Evolutionary conservation across 2,888 invertebrate species (phyloP).

Genomic region (Acanthococcus lagerstroemiae): DNA sequence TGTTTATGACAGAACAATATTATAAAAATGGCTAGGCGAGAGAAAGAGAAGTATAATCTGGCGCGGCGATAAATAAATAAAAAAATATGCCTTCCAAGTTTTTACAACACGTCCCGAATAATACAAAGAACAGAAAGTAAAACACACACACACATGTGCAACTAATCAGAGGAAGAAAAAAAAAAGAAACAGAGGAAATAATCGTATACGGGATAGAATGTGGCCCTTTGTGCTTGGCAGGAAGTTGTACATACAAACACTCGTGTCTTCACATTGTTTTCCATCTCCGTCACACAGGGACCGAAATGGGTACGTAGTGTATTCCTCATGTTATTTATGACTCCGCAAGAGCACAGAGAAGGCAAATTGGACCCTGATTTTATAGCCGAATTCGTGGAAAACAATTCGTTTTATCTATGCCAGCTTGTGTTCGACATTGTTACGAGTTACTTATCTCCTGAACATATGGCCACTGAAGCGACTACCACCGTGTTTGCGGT

Average conservation of each 20-base stretch:
- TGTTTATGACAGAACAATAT: background rate
- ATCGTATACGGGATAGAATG: conserved; percentile 7
- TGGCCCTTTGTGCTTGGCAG: conserved; percentile 25
- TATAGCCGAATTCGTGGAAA: too few species aligned
- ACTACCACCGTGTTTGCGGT: too few species aligned
- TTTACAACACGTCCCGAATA: too few species aligned
- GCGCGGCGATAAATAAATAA: background rate
- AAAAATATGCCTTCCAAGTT: background rate
- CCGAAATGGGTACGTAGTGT: background rate
- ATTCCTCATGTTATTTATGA: background rate
- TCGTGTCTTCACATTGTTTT: conserved; percentile 24
- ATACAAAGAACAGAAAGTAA: too few species aligned
- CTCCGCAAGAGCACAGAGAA: background rate
- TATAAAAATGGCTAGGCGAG: too few species aligned
- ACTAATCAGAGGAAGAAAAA: conserved; percentile 20
- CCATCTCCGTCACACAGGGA: background rate
- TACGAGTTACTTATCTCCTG: too few species aligned
- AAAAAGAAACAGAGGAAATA: conserved; percentile 19
- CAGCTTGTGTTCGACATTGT: too few species aligned
- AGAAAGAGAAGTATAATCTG: background rate
- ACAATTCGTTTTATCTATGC: too few species aligned
- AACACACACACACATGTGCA: conserved; percentile 23
- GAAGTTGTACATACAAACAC: conserved; percentile 26
- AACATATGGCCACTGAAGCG: too few species aligned
- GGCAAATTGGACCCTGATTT: background rate